Conservation (phyloP, 2,113 vertebrate genomes). For the cattle (Bos taurus) region ARS-UCD2.0 NC_037357.1:86140001-86140500, state of each 20-base stretch:
- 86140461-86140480: background rate
- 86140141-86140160: constrained; percentile 85
- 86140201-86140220: constrained; percentile 51
- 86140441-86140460: background rate
- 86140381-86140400: background rate
- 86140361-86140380: background rate
- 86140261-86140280: constrained; percentile 68
- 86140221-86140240: constrained; percentile 76
- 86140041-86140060: constrained; percentile 89
- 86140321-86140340: background rate
- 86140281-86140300: background rate
- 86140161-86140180: constrained; percentile 80
- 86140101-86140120: constrained; percentile 87
- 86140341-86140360: background rate
- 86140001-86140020: constrained; percentile 86
- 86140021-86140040: constrained; percentile 85
- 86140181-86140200: constrained; percentile 65
- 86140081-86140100: constrained; percentile 89
- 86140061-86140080: constrained; percentile 81
- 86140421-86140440: background rate
- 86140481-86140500: background rate
- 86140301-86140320: constrained; percentile 68
- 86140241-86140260: constrained; percentile 79
- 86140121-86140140: constrained; percentile 90
- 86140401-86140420: background rate